A percentile compares a stretch with the other conserved stretches of the same genome.
These are phyloP conservation scores for Protonibea diacanthus DNA, from an alignment of 2,797 vertebrate species.

Conservation along the genomic window DNA sequence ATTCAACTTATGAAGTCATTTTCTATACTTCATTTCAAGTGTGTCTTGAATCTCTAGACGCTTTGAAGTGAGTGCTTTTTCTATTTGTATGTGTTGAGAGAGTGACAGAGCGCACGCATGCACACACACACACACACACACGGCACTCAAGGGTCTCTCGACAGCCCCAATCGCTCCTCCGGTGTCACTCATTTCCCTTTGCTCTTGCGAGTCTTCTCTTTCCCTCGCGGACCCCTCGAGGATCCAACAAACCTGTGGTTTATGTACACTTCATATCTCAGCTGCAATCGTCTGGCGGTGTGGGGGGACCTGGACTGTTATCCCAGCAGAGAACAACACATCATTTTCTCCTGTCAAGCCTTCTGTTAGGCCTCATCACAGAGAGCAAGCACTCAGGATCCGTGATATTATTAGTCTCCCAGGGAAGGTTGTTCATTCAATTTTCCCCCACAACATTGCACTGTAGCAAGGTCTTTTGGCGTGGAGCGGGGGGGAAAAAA, in stretches of 20 bases:
- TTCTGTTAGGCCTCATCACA: constrained; percentile 80
- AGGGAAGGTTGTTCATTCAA: constrained; percentile 78
- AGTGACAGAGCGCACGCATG: constrained; percentile 54
- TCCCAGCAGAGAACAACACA: constrained; percentile 82
- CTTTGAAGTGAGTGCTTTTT: constrained; percentile 65
- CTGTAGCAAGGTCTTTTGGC: constrained; percentile 62
- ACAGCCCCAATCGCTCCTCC: constrained; percentile 60
- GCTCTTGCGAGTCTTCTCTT: constrained; percentile 54
- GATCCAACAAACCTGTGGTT: constrained; percentile 71
- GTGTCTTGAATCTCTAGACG: constrained; percentile 64
- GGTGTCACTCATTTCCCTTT: constrained; percentile 76
- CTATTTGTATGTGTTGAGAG: constrained; percentile 65
- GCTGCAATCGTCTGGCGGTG: constrained; percentile 57
- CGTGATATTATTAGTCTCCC: constrained; percentile 83
- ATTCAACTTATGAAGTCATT: constrained; percentile 66
- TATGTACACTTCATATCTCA: constrained; percentile 80
- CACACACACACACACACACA: constrained; percentile 37
- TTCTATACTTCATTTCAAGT: constrained; percentile 67
- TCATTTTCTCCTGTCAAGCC: constrained; percentile 84
- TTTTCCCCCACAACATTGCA: constrained; percentile 71
- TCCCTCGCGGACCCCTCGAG: constrained; percentile 58
- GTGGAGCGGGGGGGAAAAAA: constrained; percentile 14
- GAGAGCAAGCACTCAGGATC: constrained; percentile 81
- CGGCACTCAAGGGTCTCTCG: constrained; percentile 59
- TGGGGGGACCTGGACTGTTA: constrained; percentile 60